phyloP scores from a whole-genome alignment of 2,797 vertebrate genomes.

The Scomberomorus guttatus region DNA sequence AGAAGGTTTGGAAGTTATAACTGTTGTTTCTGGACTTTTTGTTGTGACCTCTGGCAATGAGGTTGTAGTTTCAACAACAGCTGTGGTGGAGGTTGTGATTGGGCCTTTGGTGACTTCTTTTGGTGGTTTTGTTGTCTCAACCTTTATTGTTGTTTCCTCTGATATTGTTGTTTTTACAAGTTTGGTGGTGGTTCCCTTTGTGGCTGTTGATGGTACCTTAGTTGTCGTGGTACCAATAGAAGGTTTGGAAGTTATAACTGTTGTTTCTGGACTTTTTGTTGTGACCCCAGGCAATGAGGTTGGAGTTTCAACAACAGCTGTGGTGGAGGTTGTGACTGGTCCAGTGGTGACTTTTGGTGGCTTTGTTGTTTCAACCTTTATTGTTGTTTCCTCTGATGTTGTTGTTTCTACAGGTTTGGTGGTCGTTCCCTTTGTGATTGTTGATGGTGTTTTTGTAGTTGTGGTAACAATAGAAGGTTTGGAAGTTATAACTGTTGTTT shows the following conservation, averaged over 20 bases:
- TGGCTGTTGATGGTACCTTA: not conserved
- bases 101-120: not conserved
- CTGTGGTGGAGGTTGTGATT: not conserved
- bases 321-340: too few species aligned
- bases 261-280: not conserved
- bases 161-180: not conserved
- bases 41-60: not conserved
- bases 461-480: not conserved
- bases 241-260: not conserved
- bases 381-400: not conserved
- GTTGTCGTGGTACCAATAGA: not conserved
- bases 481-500: constrained; percentile 3
- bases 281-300: too few species aligned
- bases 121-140: not conserved
- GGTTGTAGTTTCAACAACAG: not conserved
- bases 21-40: not conserved
- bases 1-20: constrained; percentile 5
- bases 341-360: too few species aligned
- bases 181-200: not conserved
- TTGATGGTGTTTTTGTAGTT: not conserved
- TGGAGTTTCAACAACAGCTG: too few species aligned
- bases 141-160: not conserved
- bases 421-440: not conserved
- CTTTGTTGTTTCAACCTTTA: too few species aligned
- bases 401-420: not conserved